Base-by-base conservation (phyloP, 2,797 vertebrate genomes). In the Dromococcyx pavoninus region DNA sequence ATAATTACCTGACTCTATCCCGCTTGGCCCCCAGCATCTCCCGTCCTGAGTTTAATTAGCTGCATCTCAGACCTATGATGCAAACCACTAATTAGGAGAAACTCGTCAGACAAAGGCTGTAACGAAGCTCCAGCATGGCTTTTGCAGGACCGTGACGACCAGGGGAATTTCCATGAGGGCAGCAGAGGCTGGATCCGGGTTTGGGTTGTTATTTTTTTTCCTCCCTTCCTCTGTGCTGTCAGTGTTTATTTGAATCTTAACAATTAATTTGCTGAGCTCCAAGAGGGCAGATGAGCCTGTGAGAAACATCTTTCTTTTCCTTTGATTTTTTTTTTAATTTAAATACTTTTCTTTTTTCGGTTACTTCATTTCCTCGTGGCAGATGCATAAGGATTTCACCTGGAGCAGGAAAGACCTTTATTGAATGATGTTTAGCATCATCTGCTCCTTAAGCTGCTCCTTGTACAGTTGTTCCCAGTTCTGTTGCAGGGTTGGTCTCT, bases 1-100 rank as follows among this genome's bases (percentile, higher is more conserved):
- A 0, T 4, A 14, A 73, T 41, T 9, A 9, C 32, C 32, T 0
- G 0, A 14, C 46, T 72, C 22, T 13, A 46, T 37, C 48, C 56
- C 0, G 0, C 30, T 44, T 5, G 0, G 3, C 33, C 77, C 43
- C 14, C 53, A 32, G 43, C 39, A 30, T n/a, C 43, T 7, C 44
- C 44, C 35, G n/a, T 62, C 35, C 76, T 5, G 1, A 0, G 6
- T 24, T 17, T 28, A 51, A 65, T 61, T 35, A 48, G 30, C 86
- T 56, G 54, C 69, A 8, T 51, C 83, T 69, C 50, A 22, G 3
- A 9, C 54, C 4, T 1, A 1, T 54, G 53, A 8, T 84, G 43
- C 65, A 2, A 8, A 30, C 13, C 35, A 3, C 61, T 90, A 83
- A 88, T 93, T n/a, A 86, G 61, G 73, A 80, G 39, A 37, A 90